Base-by-base conservation (phyloP, 2,113 vertebrate species). In the Lamprologus ornatipinnis region DNA sequence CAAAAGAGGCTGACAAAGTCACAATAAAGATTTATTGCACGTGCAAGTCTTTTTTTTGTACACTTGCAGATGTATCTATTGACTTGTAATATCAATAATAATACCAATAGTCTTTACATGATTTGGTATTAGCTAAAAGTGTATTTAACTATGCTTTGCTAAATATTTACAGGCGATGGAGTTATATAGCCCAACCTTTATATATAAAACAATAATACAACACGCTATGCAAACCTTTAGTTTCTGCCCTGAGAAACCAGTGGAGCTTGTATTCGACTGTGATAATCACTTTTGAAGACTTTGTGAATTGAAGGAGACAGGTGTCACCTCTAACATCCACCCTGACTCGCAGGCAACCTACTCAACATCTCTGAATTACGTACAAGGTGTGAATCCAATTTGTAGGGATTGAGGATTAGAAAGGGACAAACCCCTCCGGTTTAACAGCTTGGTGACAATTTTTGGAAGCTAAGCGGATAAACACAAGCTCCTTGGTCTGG, bases 301-400 rank as follows among this genome's bases (percentile, higher is more conserved):
- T 85, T 3, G 8, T 83, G 75, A 87, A 93, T 93, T 90, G 78
- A 92, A 42, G 58, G 79, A 87, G 93, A 95, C 92, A 94, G 91
- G 88, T 87, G 88, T 92, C 91, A 93, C 89, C 83, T 92, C 85
- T 87, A 82, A 85, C 15, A 8, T 87, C 65, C 23, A 42, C 11
- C 31, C 45, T 92, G 84, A 90, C 80, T 88, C 80, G 49, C 47
- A 81, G 60, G 82, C 82, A 88, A 80, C 73, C 87, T 88, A 85
- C 82, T 91, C 81, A 93, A 88, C 80, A 58, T 88, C 60, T 91
- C 42, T 40, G 85, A 89, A 57, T 93, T 95, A 83, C 87, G 90
- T 75, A 93, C 21, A 57, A 93, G 88, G 95, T 95, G 95, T 92
- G 92, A 96, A 96, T 96, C 96, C 95, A 94, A 96, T 96, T 96